Evolutionary conservation across 2,113 vertebrate genomes (phyloP).

Genomic region (Pteruthius melanotis): DNA sequence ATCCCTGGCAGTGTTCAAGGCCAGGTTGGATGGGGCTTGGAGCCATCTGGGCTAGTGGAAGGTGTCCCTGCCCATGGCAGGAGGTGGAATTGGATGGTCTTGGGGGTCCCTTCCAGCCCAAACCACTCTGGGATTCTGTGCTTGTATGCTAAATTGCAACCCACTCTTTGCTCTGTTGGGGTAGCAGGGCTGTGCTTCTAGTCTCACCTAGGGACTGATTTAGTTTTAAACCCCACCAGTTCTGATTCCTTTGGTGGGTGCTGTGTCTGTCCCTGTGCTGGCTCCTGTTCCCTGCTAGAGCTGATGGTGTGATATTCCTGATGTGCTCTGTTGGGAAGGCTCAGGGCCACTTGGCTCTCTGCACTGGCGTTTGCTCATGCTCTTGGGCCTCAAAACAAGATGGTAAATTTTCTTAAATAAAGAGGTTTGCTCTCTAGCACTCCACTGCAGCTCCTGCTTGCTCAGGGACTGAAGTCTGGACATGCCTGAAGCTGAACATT

Average conservation of each 20-base stretch:
- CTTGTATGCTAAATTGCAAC: not conserved
- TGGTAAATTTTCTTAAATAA: not conserved
- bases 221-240: not conserved
- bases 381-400: not conserved
- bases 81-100: not conserved
- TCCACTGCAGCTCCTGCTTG: not conserved
- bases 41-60: accelerated
- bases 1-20: not conserved
- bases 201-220: not conserved
- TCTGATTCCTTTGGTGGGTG: accelerated
- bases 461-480: accelerated
- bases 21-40: accelerated
- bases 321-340: accelerated
- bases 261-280: not conserved
- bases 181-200: not conserved
- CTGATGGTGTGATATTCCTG: not conserved
- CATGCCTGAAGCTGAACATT: not conserved
- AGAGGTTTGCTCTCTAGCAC: not conserved
- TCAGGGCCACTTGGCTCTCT: accelerated
- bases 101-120: accelerated
- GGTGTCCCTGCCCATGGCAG: not conserved
- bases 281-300: not conserved
- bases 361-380: not conserved
- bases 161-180: accelerated
- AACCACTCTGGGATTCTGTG: not conserved